phyloP scores from a whole-genome alignment of 2,113 vertebrate genomes.

The Crotalus tigris region DNA sequence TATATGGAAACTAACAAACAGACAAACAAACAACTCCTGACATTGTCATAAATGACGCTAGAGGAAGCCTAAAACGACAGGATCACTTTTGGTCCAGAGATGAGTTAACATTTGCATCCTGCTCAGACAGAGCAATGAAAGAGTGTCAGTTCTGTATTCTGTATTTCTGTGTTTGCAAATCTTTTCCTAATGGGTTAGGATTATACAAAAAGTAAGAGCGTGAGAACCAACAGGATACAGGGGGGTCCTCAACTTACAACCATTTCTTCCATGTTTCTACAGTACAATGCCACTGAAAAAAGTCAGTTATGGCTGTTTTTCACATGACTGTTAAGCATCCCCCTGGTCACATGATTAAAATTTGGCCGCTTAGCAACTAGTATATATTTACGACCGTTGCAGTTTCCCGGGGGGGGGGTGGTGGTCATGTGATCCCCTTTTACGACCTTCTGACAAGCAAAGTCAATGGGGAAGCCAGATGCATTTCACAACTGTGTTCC shows the following conservation, averaged over 20 bases:
- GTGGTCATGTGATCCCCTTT: too few species aligned
- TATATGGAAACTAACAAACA: not conserved
- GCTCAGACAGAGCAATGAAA: not conserved
- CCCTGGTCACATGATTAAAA: too few species aligned
- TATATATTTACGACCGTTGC: too few species aligned
- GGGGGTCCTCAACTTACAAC: not conserved
- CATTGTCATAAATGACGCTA: not conserved
- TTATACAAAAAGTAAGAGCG: not conserved
- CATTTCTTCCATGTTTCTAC: not conserved
- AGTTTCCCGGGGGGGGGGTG: too few species aligned
- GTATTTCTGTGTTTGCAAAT: not conserved
- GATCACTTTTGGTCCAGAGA: not conserved
- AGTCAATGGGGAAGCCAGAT: too few species aligned
- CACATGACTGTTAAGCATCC: not conserved
- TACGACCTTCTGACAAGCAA: too few species aligned
- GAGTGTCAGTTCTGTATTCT: not conserved
- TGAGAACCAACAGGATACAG: not conserved
- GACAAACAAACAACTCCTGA: not conserved
- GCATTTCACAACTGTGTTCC: too few species aligned
- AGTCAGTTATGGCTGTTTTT: not conserved
- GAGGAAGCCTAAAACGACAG: not conserved
- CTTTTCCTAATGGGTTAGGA: not conserved
- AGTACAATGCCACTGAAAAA: not conserved
- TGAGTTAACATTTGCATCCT: not conserved
- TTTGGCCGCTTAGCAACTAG: too few species aligned